These are phyloP conservation scores for Bucco capensis DNA, from an alignment of 2,113 vertebrate species.

Conservation along the genomic window DNA sequence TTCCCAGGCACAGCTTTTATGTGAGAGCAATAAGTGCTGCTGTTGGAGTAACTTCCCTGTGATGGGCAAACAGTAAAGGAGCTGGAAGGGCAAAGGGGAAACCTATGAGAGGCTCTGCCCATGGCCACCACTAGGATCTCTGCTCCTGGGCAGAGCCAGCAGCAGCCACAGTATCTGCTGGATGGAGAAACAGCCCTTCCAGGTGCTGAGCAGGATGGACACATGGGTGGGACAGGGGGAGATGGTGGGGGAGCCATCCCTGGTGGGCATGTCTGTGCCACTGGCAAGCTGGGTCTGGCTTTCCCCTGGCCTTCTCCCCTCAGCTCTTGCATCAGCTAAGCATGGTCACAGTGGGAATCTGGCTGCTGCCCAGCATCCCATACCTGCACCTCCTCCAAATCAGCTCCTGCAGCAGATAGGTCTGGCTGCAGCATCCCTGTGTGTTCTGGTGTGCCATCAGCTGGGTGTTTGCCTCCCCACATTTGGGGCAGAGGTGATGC, in stretches of 20 bases:
- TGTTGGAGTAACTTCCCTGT: neutral
- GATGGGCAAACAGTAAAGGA: neutral
- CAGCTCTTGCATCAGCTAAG: neutral
- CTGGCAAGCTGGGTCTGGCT: neutral
- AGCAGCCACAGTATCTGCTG: neutral
- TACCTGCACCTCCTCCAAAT: neutral
- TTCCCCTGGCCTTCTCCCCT: neutral
- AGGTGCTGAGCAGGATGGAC: neutral
- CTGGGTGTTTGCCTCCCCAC: neutral
- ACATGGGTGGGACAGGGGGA: neutral
- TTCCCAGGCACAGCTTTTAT: neutral
- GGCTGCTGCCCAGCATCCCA: neutral
- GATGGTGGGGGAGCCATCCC: rapidly evolving
- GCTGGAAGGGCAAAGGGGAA: neutral
- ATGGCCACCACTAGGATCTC: rapidly evolving
- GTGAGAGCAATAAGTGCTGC: neutral
- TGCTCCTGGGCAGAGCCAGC: neutral
- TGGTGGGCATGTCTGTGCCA: neutral
- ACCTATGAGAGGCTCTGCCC: neutral
- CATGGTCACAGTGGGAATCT: neutral
- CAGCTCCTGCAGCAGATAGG: neutral
- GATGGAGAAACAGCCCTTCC: neutral
- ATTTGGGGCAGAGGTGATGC: neutral
- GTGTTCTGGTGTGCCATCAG: neutral
- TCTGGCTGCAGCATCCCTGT: neutral